These are phyloP conservation scores for Squalus acanthias DNA, from an alignment of 2,797 vertebrate species.

Conservation along the genomic window DNA sequence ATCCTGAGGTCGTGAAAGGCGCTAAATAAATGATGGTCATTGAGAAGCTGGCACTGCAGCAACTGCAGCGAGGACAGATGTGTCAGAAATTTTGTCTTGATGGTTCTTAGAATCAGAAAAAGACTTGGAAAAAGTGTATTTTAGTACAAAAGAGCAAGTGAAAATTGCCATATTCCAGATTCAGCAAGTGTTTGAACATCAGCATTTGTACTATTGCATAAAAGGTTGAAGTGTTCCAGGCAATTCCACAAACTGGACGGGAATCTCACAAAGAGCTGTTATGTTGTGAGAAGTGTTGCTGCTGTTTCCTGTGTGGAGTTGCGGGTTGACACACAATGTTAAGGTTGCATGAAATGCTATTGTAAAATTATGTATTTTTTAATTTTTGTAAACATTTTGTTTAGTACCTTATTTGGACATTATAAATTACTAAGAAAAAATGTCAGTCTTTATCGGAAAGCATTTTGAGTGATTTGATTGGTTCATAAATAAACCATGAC, in stretches of 20 bases:
- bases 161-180: background rate
- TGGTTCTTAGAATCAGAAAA: background rate
- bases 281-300: background rate
- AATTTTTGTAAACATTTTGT: background rate
- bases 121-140: background rate
- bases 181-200: background rate
- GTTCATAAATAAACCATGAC: background rate
- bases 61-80: background rate
- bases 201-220: background rate
- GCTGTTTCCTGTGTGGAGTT: background rate
- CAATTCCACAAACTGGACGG: background rate
- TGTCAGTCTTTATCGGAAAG: background rate
- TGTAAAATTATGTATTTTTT: background rate
- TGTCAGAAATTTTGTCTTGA: background rate
- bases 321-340: background rate
- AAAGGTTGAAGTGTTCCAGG: background rate
- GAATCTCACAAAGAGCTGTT: background rate
- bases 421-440: background rate
- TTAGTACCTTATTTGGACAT: background rate
- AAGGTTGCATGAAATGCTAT: background rate
- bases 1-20: background rate
- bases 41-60: background rate
- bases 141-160: background rate
- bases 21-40: background rate
- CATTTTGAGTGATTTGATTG: background rate